phyloP scores from a whole-genome alignment of 2,113 vertebrate genomes.

The Pipra filicauda region DNA sequence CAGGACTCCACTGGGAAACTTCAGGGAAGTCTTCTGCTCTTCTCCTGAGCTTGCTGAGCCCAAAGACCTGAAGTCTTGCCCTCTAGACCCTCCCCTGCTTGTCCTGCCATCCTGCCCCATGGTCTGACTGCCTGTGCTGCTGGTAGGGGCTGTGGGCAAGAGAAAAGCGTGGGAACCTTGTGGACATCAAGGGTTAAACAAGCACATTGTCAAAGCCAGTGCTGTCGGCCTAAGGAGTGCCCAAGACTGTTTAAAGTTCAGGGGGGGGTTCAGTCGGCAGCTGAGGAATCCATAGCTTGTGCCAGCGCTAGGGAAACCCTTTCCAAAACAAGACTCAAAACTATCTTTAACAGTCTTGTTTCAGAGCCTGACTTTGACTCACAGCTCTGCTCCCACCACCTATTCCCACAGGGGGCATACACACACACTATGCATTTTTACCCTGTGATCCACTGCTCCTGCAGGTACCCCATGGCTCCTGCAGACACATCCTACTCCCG shows the following conservation, averaged over 20 bases:
- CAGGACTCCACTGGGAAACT: background rate
- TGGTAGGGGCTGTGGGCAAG: accelerated
- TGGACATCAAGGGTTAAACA: background rate
- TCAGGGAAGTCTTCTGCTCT: background rate
- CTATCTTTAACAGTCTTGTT: background rate
- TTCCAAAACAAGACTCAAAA: conserved; percentile 78
- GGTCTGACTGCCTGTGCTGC: accelerated
- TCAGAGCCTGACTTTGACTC: conserved; percentile 27
- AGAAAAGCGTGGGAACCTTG: background rate
- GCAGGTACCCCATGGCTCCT: background rate
- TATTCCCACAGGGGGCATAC: accelerated
- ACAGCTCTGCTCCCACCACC: background rate
- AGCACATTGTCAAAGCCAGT: background rate
- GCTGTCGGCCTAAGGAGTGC: background rate
- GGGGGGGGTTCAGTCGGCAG: conserved; percentile 74
- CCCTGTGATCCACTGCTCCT: background rate
- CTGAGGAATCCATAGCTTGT: conserved; percentile 79
- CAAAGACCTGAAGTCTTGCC: background rate
- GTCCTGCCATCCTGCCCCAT: background rate
- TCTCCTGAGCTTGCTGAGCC: background rate
- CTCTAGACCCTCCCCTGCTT: background rate
- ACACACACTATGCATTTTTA: accelerated
- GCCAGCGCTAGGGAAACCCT: conserved; percentile 86
- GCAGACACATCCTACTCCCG: background rate
- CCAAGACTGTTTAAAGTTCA: conserved; percentile 44